phyloP scores from a whole-genome alignment of 1,140 invertebrate species.

The Drosophila mojavensis region DNA sequence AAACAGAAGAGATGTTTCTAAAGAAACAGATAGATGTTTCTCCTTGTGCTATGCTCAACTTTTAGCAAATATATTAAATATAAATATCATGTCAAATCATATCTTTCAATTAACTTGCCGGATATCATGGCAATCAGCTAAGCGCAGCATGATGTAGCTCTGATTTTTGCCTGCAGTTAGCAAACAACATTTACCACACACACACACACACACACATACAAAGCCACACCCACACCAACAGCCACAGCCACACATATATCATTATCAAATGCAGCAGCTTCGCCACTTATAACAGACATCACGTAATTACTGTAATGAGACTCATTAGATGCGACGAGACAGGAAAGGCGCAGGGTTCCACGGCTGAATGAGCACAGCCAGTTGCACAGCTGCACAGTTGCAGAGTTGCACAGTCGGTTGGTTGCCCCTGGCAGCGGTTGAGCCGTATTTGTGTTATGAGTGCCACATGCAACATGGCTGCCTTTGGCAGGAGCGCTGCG shows the following conservation, averaged over 20 bases:
- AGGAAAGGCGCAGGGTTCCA: conserved; percentile 1
- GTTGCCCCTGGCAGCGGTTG: neutral
- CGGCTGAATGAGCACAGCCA: conserved; percentile 20
- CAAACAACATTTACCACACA: too few relatives aligned
- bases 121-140: too few relatives aligned
- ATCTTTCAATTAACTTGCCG: too few relatives aligned
- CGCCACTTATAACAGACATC: conserved; percentile 53
- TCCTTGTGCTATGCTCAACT: too few relatives aligned
- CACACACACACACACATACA: neutral
- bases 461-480: conserved; percentile 15
- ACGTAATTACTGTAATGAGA: conserved; percentile 73
- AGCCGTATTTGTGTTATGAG: neutral
- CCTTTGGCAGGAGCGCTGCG: conserved; percentile 2
- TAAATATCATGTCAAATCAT: too few relatives aligned
- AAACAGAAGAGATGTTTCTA: too few relatives aligned
- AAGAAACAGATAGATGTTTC: too few relatives aligned
- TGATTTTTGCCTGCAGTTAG: neutral
- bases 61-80: too few relatives aligned
- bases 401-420: neutral
- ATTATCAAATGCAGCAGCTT: conserved; percentile 44
- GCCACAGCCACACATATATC: neutral
- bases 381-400: neutral
- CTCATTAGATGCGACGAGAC: conserved; percentile 57
- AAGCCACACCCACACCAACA: neutral
- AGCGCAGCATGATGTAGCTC: neutral